These are phyloP conservation scores for Phania funesta DNA, from an alignment of 2,888 invertebrate species.

Conservation along the genomic window DNA sequence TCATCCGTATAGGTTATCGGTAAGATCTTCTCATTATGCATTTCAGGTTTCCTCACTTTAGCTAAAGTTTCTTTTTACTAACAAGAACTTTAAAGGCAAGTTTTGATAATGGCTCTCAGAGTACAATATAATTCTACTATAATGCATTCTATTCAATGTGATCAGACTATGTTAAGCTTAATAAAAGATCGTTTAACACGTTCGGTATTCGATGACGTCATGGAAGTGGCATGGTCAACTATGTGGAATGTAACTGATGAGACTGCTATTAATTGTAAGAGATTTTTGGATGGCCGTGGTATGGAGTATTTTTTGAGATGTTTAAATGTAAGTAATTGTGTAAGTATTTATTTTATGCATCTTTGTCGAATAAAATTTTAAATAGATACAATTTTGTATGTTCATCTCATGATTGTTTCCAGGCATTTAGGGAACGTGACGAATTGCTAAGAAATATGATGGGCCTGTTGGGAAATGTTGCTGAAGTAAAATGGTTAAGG, in stretches of 20 bases:
- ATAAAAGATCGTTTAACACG: slow-evolving; percentile 90
- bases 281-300: slow-evolving; percentile 93
- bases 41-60: no score
- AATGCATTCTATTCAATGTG: background rate
- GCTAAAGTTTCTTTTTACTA: no score
- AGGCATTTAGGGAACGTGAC: slow-evolving; percentile 93
- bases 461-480: slow-evolving; percentile 97
- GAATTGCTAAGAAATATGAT: slow-evolving; percentile 98
- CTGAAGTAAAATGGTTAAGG: slow-evolving; percentile 92
- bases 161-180: slow-evolving; percentile 91
- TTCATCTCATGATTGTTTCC: slow-evolving; percentile 45
- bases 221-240: slow-evolving; percentile 99
- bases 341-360: slow-evolving; percentile 55
- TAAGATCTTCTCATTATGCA: no score
- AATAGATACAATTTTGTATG: slow-evolving; percentile 12
- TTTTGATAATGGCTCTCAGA: no score
- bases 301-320: slow-evolving; percentile 95
- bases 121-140: background rate
- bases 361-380: background rate
- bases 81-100: no score
- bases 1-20: no score
- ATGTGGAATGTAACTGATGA: slow-evolving; percentile 99
- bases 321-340: slow-evolving; percentile 84
- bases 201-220: slow-evolving; percentile 93
- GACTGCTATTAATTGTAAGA: slow-evolving; percentile 95